Conservation (phyloP, 2,888 invertebrate species). For the Alcis repandata region DNA sequence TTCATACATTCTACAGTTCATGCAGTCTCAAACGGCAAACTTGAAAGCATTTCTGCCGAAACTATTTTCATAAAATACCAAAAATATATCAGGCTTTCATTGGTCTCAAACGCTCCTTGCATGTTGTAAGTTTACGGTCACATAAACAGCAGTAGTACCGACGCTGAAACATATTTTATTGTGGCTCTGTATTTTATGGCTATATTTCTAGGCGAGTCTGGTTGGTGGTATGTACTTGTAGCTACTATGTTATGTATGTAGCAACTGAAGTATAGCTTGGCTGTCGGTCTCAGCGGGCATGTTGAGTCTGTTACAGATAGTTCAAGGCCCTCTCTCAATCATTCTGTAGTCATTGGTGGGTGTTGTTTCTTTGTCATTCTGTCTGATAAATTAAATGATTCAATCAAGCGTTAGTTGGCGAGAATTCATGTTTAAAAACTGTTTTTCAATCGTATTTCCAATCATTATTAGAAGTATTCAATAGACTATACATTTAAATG, state of each 20-base stretch:
- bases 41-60: constrained; percentile 14
- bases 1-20: constrained; percentile 2
- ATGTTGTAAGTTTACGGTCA: constrained; percentile 42
- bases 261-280: background rate
- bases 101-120: constrained; percentile 43
- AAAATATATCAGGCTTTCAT: constrained; percentile 35
- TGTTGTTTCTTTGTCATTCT: no score
- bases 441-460: no score
- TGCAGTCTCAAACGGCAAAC: constrained; percentile 2
- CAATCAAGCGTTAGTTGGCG: no score
- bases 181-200: constrained; percentile 38
- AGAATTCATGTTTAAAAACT: no score
- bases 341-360: no score
- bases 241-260: constrained; percentile 1
- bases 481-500: no score
- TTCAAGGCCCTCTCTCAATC: no score
- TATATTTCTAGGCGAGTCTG: constrained; percentile 31
- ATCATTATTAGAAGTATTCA: no score
- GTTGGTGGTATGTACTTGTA: background rate
- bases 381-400: no score
- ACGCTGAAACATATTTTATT: constrained; percentile 43
- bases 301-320: no score
- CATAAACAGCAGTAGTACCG: constrained; percentile 45
- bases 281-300: background rate
- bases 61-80: constrained; percentile 27